Conservation (phyloP, 2,888 invertebrate genomes). For the Atethmia centrago region DNA sequence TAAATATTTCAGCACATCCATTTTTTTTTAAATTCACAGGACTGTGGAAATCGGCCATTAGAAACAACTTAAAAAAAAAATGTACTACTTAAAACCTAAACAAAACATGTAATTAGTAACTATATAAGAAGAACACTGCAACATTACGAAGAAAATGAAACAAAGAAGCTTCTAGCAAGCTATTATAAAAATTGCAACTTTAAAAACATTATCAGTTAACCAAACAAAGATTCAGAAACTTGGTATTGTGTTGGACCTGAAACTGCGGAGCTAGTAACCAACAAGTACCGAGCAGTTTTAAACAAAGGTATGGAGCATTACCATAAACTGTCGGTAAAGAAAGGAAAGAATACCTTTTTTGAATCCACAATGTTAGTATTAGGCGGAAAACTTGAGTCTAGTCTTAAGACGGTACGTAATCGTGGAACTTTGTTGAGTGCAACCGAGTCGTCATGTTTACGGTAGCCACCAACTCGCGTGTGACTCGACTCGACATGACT, state of each 20-base stretch:
- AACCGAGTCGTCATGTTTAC: constrained; percentile 78
- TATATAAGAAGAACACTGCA: constrained; percentile 17
- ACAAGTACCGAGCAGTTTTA: constrained; percentile 87
- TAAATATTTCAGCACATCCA: neutral
- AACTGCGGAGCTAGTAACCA: constrained; percentile 83
- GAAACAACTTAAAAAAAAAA: neutral
- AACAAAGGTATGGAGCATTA: constrained; percentile 87
- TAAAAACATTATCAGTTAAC: constrained; percentile 75
- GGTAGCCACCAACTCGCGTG: constrained; percentile 71
- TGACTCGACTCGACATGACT: constrained; percentile 72
- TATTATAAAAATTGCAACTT: constrained; percentile 62
- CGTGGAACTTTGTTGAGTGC: constrained; percentile 67
- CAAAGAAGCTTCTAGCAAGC: constrained; percentile 33
- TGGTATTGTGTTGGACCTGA: constrained; percentile 82
- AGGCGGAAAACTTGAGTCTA: constrained; percentile 85
- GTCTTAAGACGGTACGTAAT: constrained; percentile 79
- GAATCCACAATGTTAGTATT: constrained; percentile 86
- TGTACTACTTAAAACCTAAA: neutral
- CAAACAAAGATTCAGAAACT: constrained; percentile 85
- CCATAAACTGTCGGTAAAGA: constrained; percentile 85
- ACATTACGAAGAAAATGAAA: constrained; percentile 32
- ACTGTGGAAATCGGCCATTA: neutral
- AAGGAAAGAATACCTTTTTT: constrained; percentile 85
- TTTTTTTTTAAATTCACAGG: neutral
- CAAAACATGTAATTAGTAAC: neutral